Percentiles rank a stretch among this genome's conserved stretches.
Conservation (phyloP, 2,888 invertebrate genomes). For the Ashinkailepas kermadecensis region DNA sequence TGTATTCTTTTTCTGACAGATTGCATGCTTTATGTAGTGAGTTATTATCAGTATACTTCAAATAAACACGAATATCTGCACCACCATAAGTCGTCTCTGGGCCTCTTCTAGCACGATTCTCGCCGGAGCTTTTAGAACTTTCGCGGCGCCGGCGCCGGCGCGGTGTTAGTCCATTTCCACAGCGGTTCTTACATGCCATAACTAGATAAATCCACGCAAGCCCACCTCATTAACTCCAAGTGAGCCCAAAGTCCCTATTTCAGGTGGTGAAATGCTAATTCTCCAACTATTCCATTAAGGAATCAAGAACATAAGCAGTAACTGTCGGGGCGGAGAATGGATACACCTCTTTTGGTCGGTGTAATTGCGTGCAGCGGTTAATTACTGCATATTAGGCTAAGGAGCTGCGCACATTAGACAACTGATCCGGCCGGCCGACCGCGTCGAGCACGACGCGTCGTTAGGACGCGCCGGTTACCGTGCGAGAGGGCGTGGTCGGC, state of each 20-base stretch:
- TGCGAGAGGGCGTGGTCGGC: background rate
- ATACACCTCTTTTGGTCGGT: constrained; percentile 10
- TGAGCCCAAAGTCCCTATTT: constrained; percentile 19
- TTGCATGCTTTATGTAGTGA: no score
- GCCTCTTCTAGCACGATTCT: background rate
- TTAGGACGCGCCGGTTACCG: background rate
- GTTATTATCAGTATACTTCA: no score
- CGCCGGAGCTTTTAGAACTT: constrained; percentile 6
- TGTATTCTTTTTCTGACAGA: no score
- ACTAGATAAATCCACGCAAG: constrained; percentile 14
- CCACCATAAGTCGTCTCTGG: background rate
- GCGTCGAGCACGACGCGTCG: background rate
- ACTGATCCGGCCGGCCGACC: background rate
- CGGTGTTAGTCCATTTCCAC: background rate
- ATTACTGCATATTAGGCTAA: constrained; percentile 15
- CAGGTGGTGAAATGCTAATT: constrained; percentile 22
- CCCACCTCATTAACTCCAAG: constrained; percentile 16
- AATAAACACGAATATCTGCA: background rate
- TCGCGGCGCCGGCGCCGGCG: background rate
- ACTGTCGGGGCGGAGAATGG: constrained; percentile 3
- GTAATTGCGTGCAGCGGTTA: background rate
- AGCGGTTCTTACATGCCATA: constrained; percentile 9
- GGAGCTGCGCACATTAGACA: background rate
- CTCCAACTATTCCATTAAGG: constrained; percentile 20
- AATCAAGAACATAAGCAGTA: constrained; percentile 20